Evolutionary conservation across 2,888 invertebrate genomes (phyloP), one percentile per base, ranked within the genome.

Genomic region (Melipona bicolor): DNA sequence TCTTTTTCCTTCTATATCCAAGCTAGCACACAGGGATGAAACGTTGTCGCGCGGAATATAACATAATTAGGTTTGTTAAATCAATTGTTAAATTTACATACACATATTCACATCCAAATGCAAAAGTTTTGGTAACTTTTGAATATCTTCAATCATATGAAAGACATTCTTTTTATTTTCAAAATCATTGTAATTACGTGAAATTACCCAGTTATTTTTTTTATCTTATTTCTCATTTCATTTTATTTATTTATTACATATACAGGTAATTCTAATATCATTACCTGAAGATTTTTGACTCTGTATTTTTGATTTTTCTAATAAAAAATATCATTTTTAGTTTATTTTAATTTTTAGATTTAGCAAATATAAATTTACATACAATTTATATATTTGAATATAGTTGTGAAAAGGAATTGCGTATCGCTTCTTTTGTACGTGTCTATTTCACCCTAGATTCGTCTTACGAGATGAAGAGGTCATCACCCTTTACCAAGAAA

Each of bases 401-500:
- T 3, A 24, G 24, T 61, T 27, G 24, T 0, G 61, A 36, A 21
- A 32, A 21, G 32, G 32, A 32, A 19, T 4, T 21, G 15, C 21
- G 4, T 36, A 3, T 64, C 11, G 11, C 21, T n/a, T 43, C 27
- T 67, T 27, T 43, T 3, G 15, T 52, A n/a, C 6, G 15, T n/a
- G 5, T 32, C 6, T 65, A 32, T 27, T 64, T 64, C 32, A 65
- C 59, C 43, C 54, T 65, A 71, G 77, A 71, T 71, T 27, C 43
- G 24, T 72, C 65, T 78, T 65, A 65, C 52, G 24, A 64, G 54
- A 70, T 36, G 27, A 32, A 65, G 17, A 56, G 56, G 65, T 72
- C 72, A 52, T 78, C 65, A 75, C 54, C 65, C 56, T 54, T 72
- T 78, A 78, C 77, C 56, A 64, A 78, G 77, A 78, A 78, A 65